Conservation (phyloP, 2,888 invertebrate species). For the Congeria kusceri region DNA sequence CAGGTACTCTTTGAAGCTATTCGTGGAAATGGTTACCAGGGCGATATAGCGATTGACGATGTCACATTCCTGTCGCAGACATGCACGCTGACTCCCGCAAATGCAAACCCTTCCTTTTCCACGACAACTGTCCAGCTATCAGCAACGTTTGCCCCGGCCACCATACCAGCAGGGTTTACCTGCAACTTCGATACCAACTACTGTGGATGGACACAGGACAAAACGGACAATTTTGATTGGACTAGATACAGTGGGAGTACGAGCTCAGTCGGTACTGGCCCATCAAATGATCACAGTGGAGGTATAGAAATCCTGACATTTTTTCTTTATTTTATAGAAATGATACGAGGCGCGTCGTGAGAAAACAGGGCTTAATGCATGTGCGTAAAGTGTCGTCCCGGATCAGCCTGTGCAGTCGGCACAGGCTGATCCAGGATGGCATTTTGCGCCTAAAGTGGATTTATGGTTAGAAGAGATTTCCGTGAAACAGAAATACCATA, state of each 20-base stretch:
- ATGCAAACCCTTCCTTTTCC: constrained; percentile 46
- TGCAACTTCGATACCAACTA: constrained; percentile 79
- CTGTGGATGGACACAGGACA: constrained; percentile 78
- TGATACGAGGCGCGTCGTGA: no score
- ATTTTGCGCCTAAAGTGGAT: no score
- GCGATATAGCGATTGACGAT: constrained; percentile 79
- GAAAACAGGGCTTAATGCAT: no score
- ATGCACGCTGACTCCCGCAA: constrained; percentile 62
- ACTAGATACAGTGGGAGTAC: constrained; percentile 69
- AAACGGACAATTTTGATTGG: constrained; percentile 79
- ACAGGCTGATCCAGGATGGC: no score
- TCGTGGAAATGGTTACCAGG: constrained; percentile 71
- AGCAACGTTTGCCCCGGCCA: constrained; percentile 47
- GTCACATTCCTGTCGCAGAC: constrained; percentile 61
- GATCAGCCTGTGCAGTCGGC: no score
- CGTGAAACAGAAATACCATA: no score
- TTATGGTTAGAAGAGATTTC: no score
- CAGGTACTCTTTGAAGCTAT: constrained; percentile 72
- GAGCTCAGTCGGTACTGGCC: constrained; percentile 67
- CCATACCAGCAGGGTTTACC: constrained; percentile 67
- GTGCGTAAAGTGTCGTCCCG: no score
- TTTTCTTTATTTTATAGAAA: neutral
- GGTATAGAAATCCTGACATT: neutral
- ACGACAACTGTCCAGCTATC: constrained; percentile 41
- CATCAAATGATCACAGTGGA: constrained; percentile 71